phyloP scores from a whole-genome alignment of 2,797 vertebrate species.

The Oreonectes daqikongensis region DNA sequence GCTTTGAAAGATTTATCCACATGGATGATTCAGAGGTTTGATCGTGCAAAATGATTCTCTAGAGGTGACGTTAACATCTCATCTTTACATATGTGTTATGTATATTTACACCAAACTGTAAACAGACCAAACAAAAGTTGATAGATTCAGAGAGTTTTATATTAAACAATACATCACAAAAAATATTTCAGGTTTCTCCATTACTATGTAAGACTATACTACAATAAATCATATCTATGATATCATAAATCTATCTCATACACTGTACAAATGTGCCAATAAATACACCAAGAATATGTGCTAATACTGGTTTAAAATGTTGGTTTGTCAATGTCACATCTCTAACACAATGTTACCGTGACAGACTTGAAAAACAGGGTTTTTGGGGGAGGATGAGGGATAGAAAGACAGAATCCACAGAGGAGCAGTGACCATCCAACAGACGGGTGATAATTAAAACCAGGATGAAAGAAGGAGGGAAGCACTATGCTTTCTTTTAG shows the following conservation, averaged over 20 bases:
- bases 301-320: not conserved
- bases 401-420: conserved; percentile 19
- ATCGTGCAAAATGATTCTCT: conserved; percentile 10
- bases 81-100: not conserved
- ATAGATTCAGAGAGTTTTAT: no score
- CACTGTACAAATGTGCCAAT: no score
- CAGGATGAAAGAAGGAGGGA: conserved; percentile 31
- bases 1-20: conserved; percentile 60
- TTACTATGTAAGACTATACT: no score
- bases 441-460: conserved; percentile 48
- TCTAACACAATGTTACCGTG: conserved; percentile 44
- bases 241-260: no score
- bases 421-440: conserved; percentile 41
- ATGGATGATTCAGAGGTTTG: conserved; percentile 23
- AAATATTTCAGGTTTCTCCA: no score
- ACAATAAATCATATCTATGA: no score
- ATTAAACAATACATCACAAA: no score
- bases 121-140: no score
- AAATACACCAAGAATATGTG: not conserved
- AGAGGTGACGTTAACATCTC: not conserved
- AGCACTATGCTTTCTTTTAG: conserved; percentile 55
- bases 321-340: conserved; percentile 52
- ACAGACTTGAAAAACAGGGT: conserved; percentile 25
- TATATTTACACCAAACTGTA: not conserved
- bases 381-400: conserved; percentile 30